These are phyloP conservation scores for Rhimphoctona megacephalus DNA, from an alignment of 2,888 invertebrate species.

Conservation along the genomic window DNA sequence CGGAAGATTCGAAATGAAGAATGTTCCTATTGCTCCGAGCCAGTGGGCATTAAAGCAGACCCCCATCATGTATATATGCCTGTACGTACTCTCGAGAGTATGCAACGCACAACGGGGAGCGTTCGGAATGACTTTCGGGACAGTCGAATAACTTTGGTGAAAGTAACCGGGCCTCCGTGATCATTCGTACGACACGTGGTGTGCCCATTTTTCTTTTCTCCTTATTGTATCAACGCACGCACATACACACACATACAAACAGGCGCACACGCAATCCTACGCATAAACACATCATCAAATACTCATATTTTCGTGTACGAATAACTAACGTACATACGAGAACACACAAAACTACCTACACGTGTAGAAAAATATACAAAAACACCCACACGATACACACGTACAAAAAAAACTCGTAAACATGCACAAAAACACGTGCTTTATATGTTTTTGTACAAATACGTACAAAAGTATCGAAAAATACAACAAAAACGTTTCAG, in stretches of 20 bases:
- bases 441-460: neutral
- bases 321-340: neutral
- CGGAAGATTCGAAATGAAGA: conserved; percentile 13
- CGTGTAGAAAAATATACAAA: neutral
- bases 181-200: conserved; percentile 15
- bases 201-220: conserved; percentile 9
- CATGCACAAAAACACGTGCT: neutral
- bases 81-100: neutral
- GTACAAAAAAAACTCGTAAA: neutral
- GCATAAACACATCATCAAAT: neutral
- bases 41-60: conserved; percentile 1
- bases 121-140: conserved; percentile 50
- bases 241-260: neutral
- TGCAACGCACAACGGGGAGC: conserved; percentile 36
- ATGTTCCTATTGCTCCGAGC: conserved; percentile 8
- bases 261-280: neutral
- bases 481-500: too few relatives aligned
- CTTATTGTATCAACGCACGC: conserved; percentile 11
- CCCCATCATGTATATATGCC: neutral
- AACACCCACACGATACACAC: neutral
- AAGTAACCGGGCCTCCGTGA: conserved; percentile 36
- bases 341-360: neutral
- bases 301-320: neutral
- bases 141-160: conserved; percentile 63
- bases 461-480: neutral